Percentiles rank a stretch among this genome's conserved stretches.
phyloP scores from a whole-genome alignment of 2,113 vertebrate species.

The Cariama cristata region DNA sequence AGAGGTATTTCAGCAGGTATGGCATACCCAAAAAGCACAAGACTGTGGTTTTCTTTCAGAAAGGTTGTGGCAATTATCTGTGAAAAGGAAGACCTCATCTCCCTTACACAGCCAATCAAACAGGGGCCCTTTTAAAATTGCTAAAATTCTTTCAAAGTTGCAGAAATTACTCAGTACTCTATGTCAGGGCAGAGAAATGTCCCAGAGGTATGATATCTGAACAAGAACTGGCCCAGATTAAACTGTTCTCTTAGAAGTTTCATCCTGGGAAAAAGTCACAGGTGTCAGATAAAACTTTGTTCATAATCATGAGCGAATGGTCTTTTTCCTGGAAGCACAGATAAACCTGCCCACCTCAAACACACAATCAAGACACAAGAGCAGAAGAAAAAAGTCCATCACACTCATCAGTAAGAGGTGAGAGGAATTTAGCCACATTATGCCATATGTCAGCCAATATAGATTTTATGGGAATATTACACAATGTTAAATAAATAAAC shows the following conservation, averaged over 20 bases:
- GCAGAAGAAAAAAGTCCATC: background rate
- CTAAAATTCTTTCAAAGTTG: background rate
- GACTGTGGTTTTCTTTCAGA: background rate
- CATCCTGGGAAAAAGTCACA: background rate
- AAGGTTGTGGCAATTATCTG: background rate
- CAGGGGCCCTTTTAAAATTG: background rate
- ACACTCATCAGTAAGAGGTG: background rate
- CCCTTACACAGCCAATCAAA: background rate
- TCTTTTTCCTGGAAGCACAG: background rate
- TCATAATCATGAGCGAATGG: background rate
- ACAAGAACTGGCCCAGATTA: background rate
- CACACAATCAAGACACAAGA: background rate
- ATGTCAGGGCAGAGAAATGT: background rate
- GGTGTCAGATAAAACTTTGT: background rate
- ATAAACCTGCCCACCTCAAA: background rate
- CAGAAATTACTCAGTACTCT: background rate
- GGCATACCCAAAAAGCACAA: background rate
- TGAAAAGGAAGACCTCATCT: background rate
- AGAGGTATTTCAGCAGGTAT: background rate
- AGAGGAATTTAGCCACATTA: background rate
- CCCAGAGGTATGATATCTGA: background rate
- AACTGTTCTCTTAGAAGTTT: background rate
- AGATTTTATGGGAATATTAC: background rate
- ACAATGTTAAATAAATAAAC: background rate
- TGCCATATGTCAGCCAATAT: background rate